A percentile compares a stretch with the other conserved stretches of the same genome.
Evolutionary conservation across 2,888 invertebrate genomes (phyloP).

Genomic region (Margaritifera margaritifera): DNA sequence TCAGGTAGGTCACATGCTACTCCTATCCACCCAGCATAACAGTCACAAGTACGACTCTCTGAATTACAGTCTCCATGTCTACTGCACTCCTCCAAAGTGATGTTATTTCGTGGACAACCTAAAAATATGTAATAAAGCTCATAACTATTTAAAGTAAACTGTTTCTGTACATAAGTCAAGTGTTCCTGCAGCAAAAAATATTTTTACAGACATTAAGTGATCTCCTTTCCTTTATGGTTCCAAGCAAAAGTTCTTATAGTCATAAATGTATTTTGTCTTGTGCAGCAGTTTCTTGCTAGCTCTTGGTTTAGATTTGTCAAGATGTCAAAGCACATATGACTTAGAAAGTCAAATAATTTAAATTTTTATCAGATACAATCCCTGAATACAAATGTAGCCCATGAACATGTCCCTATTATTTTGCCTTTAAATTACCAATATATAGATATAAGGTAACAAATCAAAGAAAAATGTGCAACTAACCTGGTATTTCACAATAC

Average conservation of each 20-base stretch:
- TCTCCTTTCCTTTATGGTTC: background rate
- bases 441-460: no score
- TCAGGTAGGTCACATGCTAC: slow-evolving; percentile 52
- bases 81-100: slow-evolving; percentile 46
- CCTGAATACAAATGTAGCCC: no score
- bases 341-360: no score
- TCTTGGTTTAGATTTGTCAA: no score
- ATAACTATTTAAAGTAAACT: background rate
- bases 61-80: slow-evolving; percentile 57
- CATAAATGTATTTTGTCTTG: no score
- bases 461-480: background rate
- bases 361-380: no score
- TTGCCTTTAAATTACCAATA: no score
- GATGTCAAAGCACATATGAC: no score
- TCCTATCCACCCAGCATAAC: slow-evolving; percentile 51
- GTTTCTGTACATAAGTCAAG: background rate
- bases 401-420: no score
- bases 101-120: slow-evolving; percentile 54
- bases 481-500: slow-evolving; percentile 51
- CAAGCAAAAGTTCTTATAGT: background rate
- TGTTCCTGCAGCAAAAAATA: no score
- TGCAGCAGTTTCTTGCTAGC: no score
- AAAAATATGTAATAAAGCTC: background rate
- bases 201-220: background rate
- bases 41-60: slow-evolving; percentile 45